phyloP scores from a whole-genome alignment of 1,140 invertebrate species.

The Spodoptera frugiperda region DNA sequence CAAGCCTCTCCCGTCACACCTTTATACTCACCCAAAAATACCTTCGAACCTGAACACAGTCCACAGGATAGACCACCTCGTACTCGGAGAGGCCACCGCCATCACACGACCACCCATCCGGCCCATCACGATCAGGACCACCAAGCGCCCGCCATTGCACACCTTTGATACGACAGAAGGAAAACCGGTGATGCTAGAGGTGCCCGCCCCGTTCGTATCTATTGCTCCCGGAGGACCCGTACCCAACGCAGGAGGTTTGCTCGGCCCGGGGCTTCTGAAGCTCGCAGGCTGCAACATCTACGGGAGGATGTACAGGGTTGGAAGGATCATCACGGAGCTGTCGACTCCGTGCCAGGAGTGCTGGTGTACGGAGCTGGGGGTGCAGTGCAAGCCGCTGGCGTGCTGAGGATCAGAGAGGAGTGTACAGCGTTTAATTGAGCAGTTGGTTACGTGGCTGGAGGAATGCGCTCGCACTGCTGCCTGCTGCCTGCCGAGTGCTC shows the following conservation, averaged over 20 bases:
- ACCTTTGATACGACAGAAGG: conserved; percentile 54
- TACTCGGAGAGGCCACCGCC: conserved; percentile 77
- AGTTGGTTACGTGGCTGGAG: conserved; percentile 6
- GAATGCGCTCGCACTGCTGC: conserved; percentile 24
- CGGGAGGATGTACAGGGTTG: conserved; percentile 95
- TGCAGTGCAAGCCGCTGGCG: conserved; percentile 90
- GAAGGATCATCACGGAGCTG: conserved; percentile 93
- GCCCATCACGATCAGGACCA: conserved; percentile 47
- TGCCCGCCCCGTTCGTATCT: conserved; percentile 9
- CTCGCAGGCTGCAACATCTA: conserved; percentile 97
- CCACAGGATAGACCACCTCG: conserved; percentile 77
- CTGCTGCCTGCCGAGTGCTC: conserved; percentile 1
- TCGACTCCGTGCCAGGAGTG: conserved; percentile 94
- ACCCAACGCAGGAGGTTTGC: conserved; percentile 52
- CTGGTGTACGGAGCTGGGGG: conserved; percentile 94
- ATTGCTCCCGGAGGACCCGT: conserved; percentile 47
- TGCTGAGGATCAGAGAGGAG: conserved; percentile 15
- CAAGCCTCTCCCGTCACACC: conserved; percentile 64
- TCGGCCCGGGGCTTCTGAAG: conserved; percentile 88
- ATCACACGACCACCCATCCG: conserved; percentile 66
- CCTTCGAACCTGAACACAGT: conserved; percentile 50
- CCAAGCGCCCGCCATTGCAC: conserved; percentile 51
- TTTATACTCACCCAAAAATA: conserved; percentile 59
- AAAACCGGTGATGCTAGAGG: conserved; percentile 10
- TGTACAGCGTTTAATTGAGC: conserved; percentile 54